Evolutionary conservation across 2,113 vertebrate species (phyloP).

Genomic region (Sebastes fasciatus): DNA sequence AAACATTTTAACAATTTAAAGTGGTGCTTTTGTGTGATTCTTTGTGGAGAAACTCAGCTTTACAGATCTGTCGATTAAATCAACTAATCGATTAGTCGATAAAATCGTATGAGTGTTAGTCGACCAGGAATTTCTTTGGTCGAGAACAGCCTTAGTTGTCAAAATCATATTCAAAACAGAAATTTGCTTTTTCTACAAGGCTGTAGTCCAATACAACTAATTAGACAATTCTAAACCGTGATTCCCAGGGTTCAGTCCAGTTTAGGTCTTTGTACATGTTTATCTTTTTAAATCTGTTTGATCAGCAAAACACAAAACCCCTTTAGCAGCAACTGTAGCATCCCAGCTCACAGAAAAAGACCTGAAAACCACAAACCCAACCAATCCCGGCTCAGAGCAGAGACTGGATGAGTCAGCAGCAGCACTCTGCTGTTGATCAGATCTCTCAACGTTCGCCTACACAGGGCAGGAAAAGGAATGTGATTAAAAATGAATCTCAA

Average conservation of each 20-base stretch:
- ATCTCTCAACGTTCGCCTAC: not conserved
- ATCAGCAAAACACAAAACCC: not conserved
- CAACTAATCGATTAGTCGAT: too few relatives aligned
- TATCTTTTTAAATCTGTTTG: not conserved
- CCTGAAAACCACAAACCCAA: slow-evolving; percentile 4
- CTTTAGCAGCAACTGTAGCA: not conserved
- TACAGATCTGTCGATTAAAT: too few relatives aligned
- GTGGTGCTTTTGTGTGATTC: too few relatives aligned
- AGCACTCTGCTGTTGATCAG: not conserved
- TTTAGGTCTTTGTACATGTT: not conserved
- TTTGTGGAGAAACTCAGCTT: too few relatives aligned
- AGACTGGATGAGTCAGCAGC: slow-evolving; percentile 37
- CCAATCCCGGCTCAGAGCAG: not conserved
- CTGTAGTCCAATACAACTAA: too few relatives aligned
- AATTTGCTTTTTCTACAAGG: too few relatives aligned
- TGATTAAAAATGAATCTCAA: not conserved
- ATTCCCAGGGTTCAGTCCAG: not conserved
- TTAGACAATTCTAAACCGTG: not conserved
- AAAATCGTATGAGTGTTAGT: too few relatives aligned
- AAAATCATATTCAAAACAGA: too few relatives aligned
- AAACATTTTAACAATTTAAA: too few relatives aligned
- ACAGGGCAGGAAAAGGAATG: not conserved
- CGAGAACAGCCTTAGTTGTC: too few relatives aligned
- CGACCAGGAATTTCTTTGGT: too few relatives aligned
- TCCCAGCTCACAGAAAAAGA: slow-evolving; percentile 2